A percentile compares a stretch with the other conserved stretches of the same genome.
Evolutionary conservation across 2,113 vertebrate genomes (phyloP).

Genomic region (Hylia prasina): DNA sequence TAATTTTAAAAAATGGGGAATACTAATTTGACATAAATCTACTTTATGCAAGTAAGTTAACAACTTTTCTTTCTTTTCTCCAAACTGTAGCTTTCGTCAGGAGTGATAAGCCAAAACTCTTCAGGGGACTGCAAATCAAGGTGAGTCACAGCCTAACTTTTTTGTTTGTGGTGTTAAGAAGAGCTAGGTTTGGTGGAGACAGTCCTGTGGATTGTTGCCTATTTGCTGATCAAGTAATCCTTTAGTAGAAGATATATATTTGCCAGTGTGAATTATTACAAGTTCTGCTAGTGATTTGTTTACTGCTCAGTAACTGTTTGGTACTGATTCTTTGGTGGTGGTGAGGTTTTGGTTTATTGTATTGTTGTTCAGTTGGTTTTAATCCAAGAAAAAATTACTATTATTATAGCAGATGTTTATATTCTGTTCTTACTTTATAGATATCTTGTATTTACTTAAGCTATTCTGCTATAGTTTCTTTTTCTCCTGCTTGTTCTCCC

Average conservation of each 20-base stretch:
- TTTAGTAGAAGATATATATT: neutral
- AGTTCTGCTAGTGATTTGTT: neutral
- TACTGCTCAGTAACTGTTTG: neutral
- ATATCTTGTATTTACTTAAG: neutral
- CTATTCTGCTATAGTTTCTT: neutral
- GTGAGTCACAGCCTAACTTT: conserved; percentile 62
- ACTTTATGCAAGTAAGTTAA: neutral
- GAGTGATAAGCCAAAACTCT: conserved; percentile 97
- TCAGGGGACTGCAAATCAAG: conserved; percentile 98
- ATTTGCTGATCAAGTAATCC: neutral
- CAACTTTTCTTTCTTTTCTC: neutral
- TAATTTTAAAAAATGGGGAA: neutral
- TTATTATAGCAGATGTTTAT: neutral
- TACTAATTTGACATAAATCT: neutral
- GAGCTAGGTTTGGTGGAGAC: neutral
- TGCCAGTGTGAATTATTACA: neutral
- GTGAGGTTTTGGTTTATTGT: neutral
- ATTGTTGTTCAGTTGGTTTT: neutral
- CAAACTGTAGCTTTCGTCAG: conserved; percentile 90
- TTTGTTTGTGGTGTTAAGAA: neutral
- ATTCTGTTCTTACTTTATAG: neutral
- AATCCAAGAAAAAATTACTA: neutral
- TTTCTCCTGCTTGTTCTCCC: neutral
- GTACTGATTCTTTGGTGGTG: neutral
- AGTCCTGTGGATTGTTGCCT: neutral